Evolutionary conservation across 2,888 invertebrate species (phyloP).

Genomic region (Pseudeuparius sepicola): DNA sequence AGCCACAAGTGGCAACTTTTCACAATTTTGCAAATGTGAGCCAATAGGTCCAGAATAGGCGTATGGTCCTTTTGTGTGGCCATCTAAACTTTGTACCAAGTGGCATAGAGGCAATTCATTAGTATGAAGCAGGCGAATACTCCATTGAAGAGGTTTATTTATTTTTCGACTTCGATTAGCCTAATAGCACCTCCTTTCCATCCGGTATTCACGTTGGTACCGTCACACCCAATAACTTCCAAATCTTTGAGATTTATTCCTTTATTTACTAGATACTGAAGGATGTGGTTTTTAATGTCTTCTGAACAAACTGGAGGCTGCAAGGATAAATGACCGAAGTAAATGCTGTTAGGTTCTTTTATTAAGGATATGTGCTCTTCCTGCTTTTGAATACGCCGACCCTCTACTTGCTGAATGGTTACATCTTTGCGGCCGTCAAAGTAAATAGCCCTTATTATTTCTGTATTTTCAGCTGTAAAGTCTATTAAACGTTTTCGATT

Average conservation of each 20-base stretch:
- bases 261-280: constrained; percentile 4
- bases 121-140: constrained; percentile 16
- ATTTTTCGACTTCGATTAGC: constrained; percentile 19
- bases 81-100: constrained; percentile 14
- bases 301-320: constrained; percentile 12
- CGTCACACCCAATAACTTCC: constrained; percentile 21
- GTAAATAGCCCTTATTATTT: constrained; percentile 8
- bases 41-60: constrained; percentile 11
- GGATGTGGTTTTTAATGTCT: constrained; percentile 8
- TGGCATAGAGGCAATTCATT: constrained; percentile 16
- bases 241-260: constrained; percentile 5
- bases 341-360: constrained; percentile 9
- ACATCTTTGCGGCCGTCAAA: constrained; percentile 13
- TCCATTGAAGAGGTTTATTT: constrained; percentile 23
- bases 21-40: constrained; percentile 7
- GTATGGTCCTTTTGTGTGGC: constrained; percentile 14
- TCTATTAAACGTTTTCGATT: constrained; percentile 3
- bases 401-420: constrained; percentile 7
- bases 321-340: constrained; percentile 10
- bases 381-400: constrained; percentile 1
- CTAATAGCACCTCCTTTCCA: constrained; percentile 22
- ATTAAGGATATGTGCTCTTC: constrained; percentile 12
- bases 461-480: constrained; percentile 1
- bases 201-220: constrained; percentile 24
- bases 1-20: constrained; percentile 8